Percentiles rank a stretch among this genome's conserved stretches.
phyloP scores from a whole-genome alignment of 2,797 vertebrate species.

The Eospalax fontanierii region DNA sequence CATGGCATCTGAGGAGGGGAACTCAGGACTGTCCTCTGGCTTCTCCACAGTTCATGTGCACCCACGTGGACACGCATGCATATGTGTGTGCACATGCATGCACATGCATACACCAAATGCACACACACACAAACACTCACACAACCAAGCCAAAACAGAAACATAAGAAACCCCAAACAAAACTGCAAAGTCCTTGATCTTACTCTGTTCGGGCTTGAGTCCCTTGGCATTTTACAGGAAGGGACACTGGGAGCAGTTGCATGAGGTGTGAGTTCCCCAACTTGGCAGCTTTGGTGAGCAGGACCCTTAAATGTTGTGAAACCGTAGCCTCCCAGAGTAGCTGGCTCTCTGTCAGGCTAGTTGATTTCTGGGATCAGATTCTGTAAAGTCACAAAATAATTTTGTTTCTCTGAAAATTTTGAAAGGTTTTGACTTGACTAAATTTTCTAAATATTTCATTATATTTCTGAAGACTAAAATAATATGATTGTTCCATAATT shows the following conservation, averaged over 20 bases:
- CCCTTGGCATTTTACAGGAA: constrained; percentile 5
- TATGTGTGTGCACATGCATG: background rate
- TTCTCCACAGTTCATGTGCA: background rate
- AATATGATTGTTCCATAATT: constrained; percentile 32
- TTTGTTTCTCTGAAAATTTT: constrained; percentile 51
- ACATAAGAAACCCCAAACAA: background rate
- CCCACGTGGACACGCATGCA: too few species aligned
- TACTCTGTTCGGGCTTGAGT: background rate
- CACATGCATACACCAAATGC: background rate
- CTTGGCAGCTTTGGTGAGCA: background rate
- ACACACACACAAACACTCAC: background rate
- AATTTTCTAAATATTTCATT: constrained; percentile 33
- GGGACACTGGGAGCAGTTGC: background rate
- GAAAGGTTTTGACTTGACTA: constrained; percentile 29
- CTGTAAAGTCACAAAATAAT: constrained; percentile 60
- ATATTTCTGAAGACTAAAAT: constrained; percentile 46
- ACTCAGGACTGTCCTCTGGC: background rate
- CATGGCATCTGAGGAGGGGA: background rate
- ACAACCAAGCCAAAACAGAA: too few species aligned
- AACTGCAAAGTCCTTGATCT: background rate
- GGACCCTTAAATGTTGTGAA: background rate
- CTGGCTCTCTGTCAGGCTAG: background rate
- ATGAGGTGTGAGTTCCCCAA: background rate
- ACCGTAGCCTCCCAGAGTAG: background rate
- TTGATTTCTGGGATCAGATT: background rate